These are phyloP conservation scores for Berghia stephanieae DNA, from an alignment of 1,140 invertebrate genomes.

Conservation along the genomic window DNA sequence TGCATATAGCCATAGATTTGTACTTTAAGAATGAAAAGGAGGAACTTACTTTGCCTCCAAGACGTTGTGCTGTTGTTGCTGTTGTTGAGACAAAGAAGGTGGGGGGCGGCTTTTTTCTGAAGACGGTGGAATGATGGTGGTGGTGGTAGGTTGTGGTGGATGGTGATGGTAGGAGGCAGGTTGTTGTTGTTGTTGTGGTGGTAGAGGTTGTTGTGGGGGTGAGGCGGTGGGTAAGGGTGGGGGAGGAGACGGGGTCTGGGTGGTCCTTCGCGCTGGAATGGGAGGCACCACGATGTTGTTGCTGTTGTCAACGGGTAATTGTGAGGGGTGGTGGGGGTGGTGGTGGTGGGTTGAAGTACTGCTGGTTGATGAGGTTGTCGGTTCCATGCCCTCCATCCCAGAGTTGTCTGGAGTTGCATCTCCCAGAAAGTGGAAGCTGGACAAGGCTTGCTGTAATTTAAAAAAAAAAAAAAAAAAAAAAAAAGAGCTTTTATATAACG, in stretches of 20 bases:
- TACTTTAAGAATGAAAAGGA: too few species aligned
- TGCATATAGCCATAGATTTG: too few species aligned
- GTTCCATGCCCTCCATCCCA: constrained; percentile 21
- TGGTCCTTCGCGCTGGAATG: too few species aligned
- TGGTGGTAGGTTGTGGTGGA: constrained; percentile 20
- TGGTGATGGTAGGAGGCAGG: constrained; percentile 60
- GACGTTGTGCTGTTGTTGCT: too few species aligned
- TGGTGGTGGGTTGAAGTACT: too few species aligned
- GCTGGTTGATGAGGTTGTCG: too few species aligned
- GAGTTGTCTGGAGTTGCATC: constrained; percentile 49
- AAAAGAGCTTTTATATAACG: too few species aligned
- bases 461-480: constrained; percentile 14
- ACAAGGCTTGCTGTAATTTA: constrained; percentile 49
- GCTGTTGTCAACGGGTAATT: too few species aligned
- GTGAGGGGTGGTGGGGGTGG: constrained; percentile 28
- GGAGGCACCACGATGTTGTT: too few species aligned
- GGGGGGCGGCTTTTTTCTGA: constrained; percentile 32
- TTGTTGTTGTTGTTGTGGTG: constrained; percentile 10
- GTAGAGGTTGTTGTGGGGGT: neutral
- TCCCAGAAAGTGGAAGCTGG: constrained; percentile 59
- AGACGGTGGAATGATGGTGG: constrained; percentile 30
- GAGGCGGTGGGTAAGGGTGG: neutral
- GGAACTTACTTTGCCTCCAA: constrained; percentile 47
- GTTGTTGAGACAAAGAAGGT: constrained; percentile 30
- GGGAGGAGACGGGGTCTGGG: too few species aligned